Evolutionary conservation across 2,113 vertebrate species (phyloP).

Genomic region (Brevimyrus niger): DNA sequence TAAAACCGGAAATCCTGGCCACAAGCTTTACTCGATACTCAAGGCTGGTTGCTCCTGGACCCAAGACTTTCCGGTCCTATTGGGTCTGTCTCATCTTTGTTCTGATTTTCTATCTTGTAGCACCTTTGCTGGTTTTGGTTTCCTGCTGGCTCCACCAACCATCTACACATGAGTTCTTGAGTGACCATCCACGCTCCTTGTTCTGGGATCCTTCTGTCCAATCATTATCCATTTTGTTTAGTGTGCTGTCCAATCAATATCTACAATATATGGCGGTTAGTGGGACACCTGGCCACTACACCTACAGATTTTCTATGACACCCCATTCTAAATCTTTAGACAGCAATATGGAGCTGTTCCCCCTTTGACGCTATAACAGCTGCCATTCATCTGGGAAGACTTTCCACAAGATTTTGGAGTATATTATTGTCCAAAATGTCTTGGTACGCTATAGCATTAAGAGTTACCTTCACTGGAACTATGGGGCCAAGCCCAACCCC

Average conservation of each 20-base stretch:
- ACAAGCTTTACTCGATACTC: background rate
- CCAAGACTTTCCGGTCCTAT: background rate
- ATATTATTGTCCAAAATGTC: too few species aligned
- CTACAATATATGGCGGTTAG: background rate
- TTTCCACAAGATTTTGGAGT: too few species aligned
- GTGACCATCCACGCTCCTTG: background rate
- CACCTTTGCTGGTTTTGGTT: background rate
- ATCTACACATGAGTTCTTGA: background rate
- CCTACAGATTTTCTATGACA: background rate
- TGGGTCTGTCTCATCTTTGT: background rate
- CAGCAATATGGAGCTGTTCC: background rate
- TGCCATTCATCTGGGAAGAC: background rate
- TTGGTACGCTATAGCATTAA: too few species aligned
- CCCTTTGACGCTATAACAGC: background rate
- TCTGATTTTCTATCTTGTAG: background rate
- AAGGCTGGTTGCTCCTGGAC: background rate
- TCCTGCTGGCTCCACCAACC: background rate
- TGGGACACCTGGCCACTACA: background rate
- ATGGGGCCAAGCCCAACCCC: too few species aligned
- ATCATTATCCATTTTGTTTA: background rate
- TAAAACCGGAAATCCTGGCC: background rate
- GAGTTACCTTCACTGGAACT: too few species aligned
- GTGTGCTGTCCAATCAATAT: background rate
- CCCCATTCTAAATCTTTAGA: background rate
- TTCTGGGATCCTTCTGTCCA: background rate